Evolutionary conservation across 2,113 vertebrate genomes (phyloP).

Genomic region (Agapornis roseicollis): DNA sequence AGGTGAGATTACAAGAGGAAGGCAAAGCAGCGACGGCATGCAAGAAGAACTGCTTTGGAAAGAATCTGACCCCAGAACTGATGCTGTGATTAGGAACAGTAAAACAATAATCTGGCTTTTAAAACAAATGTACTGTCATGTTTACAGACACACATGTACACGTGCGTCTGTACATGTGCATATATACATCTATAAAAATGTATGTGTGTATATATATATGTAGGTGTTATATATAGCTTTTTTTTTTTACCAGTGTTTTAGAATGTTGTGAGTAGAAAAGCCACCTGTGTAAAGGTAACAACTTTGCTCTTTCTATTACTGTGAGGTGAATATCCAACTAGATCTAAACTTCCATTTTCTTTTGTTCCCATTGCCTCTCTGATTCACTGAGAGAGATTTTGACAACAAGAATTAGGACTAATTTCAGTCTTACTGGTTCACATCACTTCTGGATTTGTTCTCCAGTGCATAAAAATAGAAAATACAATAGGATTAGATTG

Average conservation of each 20-base stretch:
- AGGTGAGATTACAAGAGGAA: not conserved
- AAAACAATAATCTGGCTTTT: not conserved
- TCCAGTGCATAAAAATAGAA: not conserved
- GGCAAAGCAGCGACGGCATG: not conserved
- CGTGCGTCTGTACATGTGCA: not conserved
- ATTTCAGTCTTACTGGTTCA: slow-evolving; percentile 11
- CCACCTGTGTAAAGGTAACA: not conserved
- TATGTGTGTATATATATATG: not conserved
- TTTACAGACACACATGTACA: not conserved
- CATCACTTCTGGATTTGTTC: not conserved
- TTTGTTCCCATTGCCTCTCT: not conserved
- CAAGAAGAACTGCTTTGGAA: not conserved
- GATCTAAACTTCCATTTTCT: not conserved
- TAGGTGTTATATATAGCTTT: fast-evolving
- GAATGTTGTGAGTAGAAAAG: not conserved
- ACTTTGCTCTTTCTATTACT: not conserved
- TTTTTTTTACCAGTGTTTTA: not conserved
- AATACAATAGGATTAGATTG: slow-evolving; percentile 35
- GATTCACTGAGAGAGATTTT: not conserved
- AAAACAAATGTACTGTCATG: not conserved
- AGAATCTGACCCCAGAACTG: not conserved
- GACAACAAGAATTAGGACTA: not conserved
- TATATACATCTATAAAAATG: not conserved
- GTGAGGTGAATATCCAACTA: not conserved
- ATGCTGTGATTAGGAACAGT: not conserved